A percentile compares a stretch with the other conserved stretches of the same genome.
Conservation (phyloP, 2,797 vertebrate species). For the Clarias laeviceps region DNA sequence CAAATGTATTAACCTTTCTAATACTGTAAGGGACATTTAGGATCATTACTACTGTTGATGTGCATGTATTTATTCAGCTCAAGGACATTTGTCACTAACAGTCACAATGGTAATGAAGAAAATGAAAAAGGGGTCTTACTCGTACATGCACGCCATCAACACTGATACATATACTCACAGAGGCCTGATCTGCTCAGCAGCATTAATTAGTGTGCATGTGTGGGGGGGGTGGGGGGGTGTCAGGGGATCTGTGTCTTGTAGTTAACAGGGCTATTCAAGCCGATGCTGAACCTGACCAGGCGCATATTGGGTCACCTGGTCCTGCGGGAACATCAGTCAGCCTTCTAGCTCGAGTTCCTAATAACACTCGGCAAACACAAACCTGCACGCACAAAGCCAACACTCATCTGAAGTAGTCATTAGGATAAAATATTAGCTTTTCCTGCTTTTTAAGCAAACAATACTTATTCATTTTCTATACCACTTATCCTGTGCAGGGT, state of each 20-base stretch:
- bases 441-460: neutral
- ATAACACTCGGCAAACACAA: slow-evolving; percentile 27
- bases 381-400: neutral
- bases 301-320: slow-evolving; percentile 38
- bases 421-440: neutral
- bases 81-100: slow-evolving; percentile 32
- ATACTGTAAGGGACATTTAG: slow-evolving; percentile 10
- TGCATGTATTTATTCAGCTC: slow-evolving; percentile 13
- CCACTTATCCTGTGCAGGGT: no score
- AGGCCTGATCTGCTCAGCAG: slow-evolving; percentile 28
- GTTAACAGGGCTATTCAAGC: slow-evolving; percentile 15
- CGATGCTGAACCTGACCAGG: slow-evolving; percentile 38
- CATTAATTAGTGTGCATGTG: slow-evolving; percentile 43
- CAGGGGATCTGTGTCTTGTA: slow-evolving; percentile 26
- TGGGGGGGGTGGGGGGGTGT: neutral
- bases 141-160: neutral
- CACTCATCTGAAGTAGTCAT: neutral
- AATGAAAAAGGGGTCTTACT: slow-evolving; percentile 24
- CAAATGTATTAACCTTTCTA: slow-evolving; percentile 21
- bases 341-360: slow-evolving; percentile 9
- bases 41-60: slow-evolving; percentile 8
- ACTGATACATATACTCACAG: slow-evolving; percentile 10
- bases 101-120: slow-evolving; percentile 26
- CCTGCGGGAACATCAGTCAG: slow-evolving; percentile 24
- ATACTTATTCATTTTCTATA: no score